phyloP scores from a whole-genome alignment of 1,140 invertebrate genomes.

The Pollicipes pollicipes region DNA sequence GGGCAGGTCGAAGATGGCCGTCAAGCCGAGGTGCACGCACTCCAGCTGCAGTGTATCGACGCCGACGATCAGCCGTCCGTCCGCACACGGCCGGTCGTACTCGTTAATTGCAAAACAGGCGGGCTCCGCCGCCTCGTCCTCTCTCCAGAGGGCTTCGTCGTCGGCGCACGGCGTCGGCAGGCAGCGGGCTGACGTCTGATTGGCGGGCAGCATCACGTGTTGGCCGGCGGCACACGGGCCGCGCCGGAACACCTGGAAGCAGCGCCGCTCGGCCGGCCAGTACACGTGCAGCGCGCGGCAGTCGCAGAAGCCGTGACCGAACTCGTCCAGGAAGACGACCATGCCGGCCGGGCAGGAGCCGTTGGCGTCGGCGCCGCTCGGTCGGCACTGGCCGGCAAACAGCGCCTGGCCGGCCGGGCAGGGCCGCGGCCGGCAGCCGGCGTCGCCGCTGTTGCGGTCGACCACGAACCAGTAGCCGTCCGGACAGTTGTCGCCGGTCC shows the following conservation, averaged over 20 bases:
- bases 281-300: neutral
- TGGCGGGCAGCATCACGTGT: neutral
- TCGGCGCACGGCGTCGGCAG: neutral
- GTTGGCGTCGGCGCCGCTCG: neutral
- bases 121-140: neutral
- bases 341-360: neutral
- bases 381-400: neutral
- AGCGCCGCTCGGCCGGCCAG: neutral
- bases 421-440: neutral
- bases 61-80: neutral
- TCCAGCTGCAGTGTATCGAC: neutral
- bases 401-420: neutral
- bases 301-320: neutral
- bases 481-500: neutral
- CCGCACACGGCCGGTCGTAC: neutral
- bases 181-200: neutral
- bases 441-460: neutral
- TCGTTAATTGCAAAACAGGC: neutral
- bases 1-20: neutral
- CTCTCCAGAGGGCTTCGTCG: neutral
- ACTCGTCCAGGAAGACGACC: neutral
- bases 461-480: neutral
- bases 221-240: neutral
- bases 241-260: neutral
- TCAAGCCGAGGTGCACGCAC: neutral